Evolutionary conservation across 2,113 vertebrate species (phyloP).

Genomic region (Bothrops jararaca): DNA sequence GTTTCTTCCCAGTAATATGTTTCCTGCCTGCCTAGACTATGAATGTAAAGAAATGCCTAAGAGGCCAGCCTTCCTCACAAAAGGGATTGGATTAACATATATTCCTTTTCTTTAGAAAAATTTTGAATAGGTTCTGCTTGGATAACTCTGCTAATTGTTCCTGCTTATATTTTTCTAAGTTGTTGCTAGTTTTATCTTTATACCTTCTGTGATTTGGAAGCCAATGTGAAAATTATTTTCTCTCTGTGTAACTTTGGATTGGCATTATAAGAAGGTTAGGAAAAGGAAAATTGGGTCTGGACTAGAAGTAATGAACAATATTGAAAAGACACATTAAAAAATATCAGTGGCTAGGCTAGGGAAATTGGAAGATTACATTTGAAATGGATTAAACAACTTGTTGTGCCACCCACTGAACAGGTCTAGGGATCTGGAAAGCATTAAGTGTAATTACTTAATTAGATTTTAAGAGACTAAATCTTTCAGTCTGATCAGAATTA

Average conservation of each 20-base stretch:
- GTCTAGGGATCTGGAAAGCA: not conserved
- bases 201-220: not conserved
- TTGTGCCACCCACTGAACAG: not conserved
- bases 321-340: not conserved
- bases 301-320: not conserved
- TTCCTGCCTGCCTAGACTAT: slow-evolving; percentile 15
- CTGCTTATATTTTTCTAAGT: not conserved
- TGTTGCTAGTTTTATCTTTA: not conserved
- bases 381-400: not conserved
- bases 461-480: not conserved
- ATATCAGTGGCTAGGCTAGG: not conserved
- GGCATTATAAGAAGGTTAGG: not conserved
- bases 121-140: not conserved
- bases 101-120: not conserved
- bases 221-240: not conserved
- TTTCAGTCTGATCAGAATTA: not conserved
- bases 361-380: not conserved
- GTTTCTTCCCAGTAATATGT: slow-evolving; percentile 3
- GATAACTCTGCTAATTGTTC: not conserved
- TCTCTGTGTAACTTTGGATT: not conserved
- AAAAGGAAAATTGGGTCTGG: not conserved
- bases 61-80: not conserved
- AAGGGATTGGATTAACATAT: not conserved
- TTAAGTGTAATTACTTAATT: not conserved
- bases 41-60: not conserved